Evolutionary conservation across 2,888 invertebrate genomes (phyloP).

Genomic region (Diplolepis rosae): DNA sequence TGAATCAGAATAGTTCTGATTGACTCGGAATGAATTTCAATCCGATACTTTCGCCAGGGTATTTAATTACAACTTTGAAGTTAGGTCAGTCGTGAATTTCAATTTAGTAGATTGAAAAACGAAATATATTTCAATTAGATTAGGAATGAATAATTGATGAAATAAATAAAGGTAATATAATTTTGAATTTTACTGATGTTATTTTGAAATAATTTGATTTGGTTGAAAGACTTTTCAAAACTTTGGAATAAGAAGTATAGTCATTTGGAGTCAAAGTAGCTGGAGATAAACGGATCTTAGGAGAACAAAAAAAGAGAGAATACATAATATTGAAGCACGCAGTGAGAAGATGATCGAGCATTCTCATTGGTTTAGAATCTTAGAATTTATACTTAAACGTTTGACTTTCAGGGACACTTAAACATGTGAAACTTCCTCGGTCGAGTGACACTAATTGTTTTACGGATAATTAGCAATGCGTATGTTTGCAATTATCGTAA

Average conservation of each 20-base stretch:
- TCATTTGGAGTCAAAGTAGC: neutral
- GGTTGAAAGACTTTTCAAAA: neutral
- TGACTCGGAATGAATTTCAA: too few species aligned
- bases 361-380: too few species aligned
- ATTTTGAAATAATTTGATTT: too few species aligned
- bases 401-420: neutral
- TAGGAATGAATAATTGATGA: too few species aligned
- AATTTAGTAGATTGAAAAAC: too few species aligned
- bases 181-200: too few species aligned
- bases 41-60: too few species aligned
- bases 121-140: too few species aligned
- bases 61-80: too few species aligned
- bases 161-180: too few species aligned
- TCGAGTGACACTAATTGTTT: neutral
- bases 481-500: neutral
- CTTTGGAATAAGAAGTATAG: neutral
- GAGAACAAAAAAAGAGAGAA: neutral
- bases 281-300: neutral
- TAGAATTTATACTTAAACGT: neutral
- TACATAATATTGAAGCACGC: neutral
- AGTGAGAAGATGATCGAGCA: neutral
- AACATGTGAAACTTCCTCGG: neutral
- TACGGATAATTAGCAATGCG: constrained; percentile 1
- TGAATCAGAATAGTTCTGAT: too few species aligned
- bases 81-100: too few species aligned